Conservation (phyloP, 1,140 invertebrate genomes). For the Platyura marginata region DNA sequence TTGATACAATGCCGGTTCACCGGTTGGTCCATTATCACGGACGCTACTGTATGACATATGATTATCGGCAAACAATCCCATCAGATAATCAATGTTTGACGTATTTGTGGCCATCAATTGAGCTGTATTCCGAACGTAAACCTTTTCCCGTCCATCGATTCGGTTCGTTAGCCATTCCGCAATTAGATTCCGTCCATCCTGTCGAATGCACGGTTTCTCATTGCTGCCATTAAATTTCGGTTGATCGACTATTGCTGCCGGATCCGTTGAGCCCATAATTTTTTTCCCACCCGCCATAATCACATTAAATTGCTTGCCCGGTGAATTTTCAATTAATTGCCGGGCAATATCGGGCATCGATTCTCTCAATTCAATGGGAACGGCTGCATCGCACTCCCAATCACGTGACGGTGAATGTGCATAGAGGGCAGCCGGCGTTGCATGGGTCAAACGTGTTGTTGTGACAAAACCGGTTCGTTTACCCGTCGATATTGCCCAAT, state of each 20-base stretch:
- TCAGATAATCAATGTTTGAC: conserved; percentile 41
- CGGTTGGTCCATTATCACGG: conserved; percentile 38
- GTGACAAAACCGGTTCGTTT: conserved; percentile 66
- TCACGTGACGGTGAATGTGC: conserved; percentile 52
- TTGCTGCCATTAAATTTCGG: conserved; percentile 23
- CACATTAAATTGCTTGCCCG: conserved; percentile 56
- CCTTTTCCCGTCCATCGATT: conserved; percentile 33
- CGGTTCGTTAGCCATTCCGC: conserved; percentile 32
- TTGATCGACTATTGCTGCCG: conserved; percentile 30
- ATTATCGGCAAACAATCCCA: conserved; percentile 58
- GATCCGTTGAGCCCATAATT: conserved; percentile 37
- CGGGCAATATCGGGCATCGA: conserved; percentile 51
- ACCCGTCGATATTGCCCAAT: conserved; percentile 46
- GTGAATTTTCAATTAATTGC: conserved; percentile 45
- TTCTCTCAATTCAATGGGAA: conserved; percentile 31
- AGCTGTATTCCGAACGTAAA: conserved; percentile 30
- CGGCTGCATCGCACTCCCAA: conserved; percentile 50
- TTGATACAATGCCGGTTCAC: conserved; percentile 58
- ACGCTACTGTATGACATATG: conserved; percentile 63
- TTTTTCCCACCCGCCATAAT: conserved; percentile 61
- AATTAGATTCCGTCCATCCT: conserved; percentile 54
- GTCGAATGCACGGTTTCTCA: conserved; percentile 41
- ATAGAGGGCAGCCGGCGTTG: conserved; percentile 72
- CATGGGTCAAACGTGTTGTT: conserved; percentile 79
- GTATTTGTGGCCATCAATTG: conserved; percentile 34